Evolutionary conservation across 2,888 invertebrate genomes (phyloP).

Genomic region (Oscheius myriophilus): DNA sequence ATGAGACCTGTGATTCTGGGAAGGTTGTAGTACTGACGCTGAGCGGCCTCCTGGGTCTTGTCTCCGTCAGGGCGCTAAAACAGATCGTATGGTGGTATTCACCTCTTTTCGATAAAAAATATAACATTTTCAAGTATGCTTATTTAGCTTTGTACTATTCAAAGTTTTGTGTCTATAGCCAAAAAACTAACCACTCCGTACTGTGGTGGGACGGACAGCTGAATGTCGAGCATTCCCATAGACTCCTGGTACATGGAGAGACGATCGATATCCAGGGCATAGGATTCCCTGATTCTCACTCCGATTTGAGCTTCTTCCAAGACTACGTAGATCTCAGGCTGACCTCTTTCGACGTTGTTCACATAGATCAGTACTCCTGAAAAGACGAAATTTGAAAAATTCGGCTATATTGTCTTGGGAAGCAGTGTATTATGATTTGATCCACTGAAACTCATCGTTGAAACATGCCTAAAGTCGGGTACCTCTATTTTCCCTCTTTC

Average conservation of each 20-base stretch:
- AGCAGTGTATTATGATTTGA: no score
- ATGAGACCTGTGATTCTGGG: slow-evolving; percentile 67
- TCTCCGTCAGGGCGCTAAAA: slow-evolving; percentile 67
- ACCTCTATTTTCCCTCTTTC: no score
- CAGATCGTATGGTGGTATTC: neutral
- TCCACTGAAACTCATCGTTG: no score
- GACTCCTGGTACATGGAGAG: slow-evolving; percentile 67
- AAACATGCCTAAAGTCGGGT: no score
- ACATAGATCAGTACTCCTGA: slow-evolving; percentile 68
- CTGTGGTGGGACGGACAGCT: slow-evolving; percentile 66
- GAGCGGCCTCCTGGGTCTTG: slow-evolving; percentile 65
- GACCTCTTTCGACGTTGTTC: slow-evolving; percentile 69
- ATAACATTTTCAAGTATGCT: no score
- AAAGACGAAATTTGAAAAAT: neutral
- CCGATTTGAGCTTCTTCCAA: slow-evolving; percentile 67
- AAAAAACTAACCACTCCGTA: slow-evolving; percentile 65
- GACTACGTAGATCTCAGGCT: slow-evolving; percentile 70
- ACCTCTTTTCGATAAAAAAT: no score
- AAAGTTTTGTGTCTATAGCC: no score
- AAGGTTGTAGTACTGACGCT: slow-evolving; percentile 61
- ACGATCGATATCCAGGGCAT: slow-evolving; percentile 68
- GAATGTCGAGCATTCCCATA: slow-evolving; percentile 69
- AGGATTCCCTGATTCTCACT: slow-evolving; percentile 57
- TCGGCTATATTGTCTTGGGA: no score
- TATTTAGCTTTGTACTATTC: no score